Conservation (phyloP, 2,888 invertebrate species). For the Heteromyza rotundicornis region DNA sequence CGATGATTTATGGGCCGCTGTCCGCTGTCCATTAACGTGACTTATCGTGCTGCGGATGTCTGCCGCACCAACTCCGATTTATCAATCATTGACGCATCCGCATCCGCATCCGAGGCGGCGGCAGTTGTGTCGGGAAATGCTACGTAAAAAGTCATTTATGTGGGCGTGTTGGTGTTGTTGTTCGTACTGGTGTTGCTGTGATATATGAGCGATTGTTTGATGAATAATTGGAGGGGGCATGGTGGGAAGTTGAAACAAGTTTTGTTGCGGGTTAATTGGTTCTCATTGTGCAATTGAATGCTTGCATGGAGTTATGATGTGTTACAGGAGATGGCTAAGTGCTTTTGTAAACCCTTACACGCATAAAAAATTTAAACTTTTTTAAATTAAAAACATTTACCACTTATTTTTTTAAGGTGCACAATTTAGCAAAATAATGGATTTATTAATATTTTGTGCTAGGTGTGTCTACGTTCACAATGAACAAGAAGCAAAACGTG, state of each 20-base stretch:
- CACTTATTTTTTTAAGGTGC: no score
- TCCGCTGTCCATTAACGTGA: constrained; percentile 31
- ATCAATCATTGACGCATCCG: constrained; percentile 28
- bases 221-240: neutral
- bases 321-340: no score
- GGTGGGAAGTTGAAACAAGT: neutral
- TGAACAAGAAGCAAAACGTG: no score
- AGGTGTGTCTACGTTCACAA: no score
- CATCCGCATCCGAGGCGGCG: neutral
- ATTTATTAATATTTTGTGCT: no score
- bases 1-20: constrained; percentile 28
- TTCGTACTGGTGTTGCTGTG: no score
- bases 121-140: neutral
- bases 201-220: no score
- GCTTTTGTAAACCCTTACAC: no score
- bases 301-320: no score
- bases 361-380: no score
- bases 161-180: neutral
- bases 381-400: no score
- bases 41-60: constrained; percentile 21
- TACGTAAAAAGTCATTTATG: neutral
- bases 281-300: neutral
- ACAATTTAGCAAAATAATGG: no score
- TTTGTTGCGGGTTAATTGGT: neutral
- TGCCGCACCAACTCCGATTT: constrained; percentile 20